Base-by-base conservation (phyloP, 1,140 invertebrate species). In the Apis laboriosa region DNA sequence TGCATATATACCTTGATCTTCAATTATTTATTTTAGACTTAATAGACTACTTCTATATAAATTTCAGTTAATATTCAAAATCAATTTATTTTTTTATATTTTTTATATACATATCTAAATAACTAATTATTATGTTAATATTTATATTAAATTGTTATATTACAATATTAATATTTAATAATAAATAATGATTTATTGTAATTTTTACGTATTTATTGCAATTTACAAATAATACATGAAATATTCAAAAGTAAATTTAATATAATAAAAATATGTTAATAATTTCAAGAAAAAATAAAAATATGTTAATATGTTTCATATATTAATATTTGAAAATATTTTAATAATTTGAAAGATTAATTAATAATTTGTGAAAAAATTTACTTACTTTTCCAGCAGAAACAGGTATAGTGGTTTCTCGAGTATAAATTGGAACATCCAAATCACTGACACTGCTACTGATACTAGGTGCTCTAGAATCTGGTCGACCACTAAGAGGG, bases 361-460 rank as follows among this genome's bases (percentile, higher is more conserved):
- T 24, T 24, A 24, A 24, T 24, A 24, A 24, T 24, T 9, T 19
- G 9, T 1, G 17, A 73, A 56, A n/a, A 24, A 9, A n/a, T 70
- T 1, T 72, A 89, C 90, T 92, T 88, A 94, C 93, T 90, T 88
- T 90, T 84, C 87, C 90, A 17, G 88, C 89, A 4, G 91, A 92
- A 2, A 93, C 60, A 12, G 92, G 93, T 86, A 93, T 74, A 15
- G 93, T 94, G 0, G 93, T 93, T 61, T 95, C 92, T 9, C 94
- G 91, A 17, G 93, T 92, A 82, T 95, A 96, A 87, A 95, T 95
- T 11, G 95, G 95, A 28, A 94, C 94, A 83, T 95, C 95, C 89
- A 95, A 92, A 83, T 96, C 95, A 78, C 94, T 95, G 64, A 95
- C 92, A 79, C 94, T 95, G 78, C 95, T 95, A 15, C 95, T 95